Conservation (phyloP, 2,888 invertebrate species). For the Aromia moschata region DNA sequence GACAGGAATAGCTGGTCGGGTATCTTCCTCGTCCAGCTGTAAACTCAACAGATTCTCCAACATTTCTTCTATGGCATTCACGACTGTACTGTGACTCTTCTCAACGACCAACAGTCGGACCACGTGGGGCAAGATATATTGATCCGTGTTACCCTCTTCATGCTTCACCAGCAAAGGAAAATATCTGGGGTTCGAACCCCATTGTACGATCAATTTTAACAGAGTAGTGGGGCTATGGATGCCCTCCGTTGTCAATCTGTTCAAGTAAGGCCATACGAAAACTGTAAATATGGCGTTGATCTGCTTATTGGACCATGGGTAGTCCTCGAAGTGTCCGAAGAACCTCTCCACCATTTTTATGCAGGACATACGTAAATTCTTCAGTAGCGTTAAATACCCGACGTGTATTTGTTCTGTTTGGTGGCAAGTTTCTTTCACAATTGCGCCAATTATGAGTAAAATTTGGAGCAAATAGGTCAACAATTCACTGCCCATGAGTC, state of each 20-base stretch:
- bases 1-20: slow-evolving; percentile 56
- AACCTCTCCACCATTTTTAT: slow-evolving; percentile 74
- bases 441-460: slow-evolving; percentile 74
- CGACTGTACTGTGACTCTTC: slow-evolving; percentile 74
- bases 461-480: slow-evolving; percentile 77
- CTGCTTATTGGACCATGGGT: slow-evolving; percentile 76
- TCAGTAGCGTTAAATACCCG: slow-evolving; percentile 72
- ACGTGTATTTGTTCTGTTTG: slow-evolving; percentile 68
- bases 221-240: slow-evolving; percentile 85
- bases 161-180: slow-evolving; percentile 75
- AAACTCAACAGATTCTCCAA: slow-evolving; percentile 78
- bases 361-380: slow-evolving; percentile 71
- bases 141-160: slow-evolving; percentile 60
- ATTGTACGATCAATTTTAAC: slow-evolving; percentile 79
- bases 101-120: slow-evolving; percentile 76
- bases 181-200: slow-evolving; percentile 84
- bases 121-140: slow-evolving; percentile 73
- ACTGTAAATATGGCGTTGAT: slow-evolving; percentile 79
- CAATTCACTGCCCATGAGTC: slow-evolving; percentile 74
- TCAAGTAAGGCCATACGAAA: slow-evolving; percentile 82
- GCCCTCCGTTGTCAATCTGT: slow-evolving; percentile 80
- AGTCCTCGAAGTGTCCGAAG: slow-evolving; percentile 82
- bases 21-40: slow-evolving; percentile 69
- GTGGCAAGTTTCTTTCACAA: slow-evolving; percentile 70
- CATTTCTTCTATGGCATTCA: slow-evolving; percentile 76